Evolutionary conservation across 2,113 vertebrate genomes (phyloP).

Genomic region (Podiceps cristatus): DNA sequence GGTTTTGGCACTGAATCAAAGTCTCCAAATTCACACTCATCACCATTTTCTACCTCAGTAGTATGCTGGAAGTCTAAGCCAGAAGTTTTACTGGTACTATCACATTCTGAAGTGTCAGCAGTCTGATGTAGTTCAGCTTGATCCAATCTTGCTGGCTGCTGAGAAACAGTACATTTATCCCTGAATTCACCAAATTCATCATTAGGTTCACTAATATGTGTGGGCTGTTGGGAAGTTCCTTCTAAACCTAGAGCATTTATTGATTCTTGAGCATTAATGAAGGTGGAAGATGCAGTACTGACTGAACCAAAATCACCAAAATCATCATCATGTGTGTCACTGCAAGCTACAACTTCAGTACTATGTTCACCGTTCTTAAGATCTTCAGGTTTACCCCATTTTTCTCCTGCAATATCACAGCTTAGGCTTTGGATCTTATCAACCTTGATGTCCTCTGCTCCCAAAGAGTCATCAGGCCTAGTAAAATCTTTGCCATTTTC

Average conservation of each 20-base stretch:
- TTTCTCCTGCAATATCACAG: constrained; percentile 50
- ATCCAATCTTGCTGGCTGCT: constrained; percentile 70
- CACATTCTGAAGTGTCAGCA: constrained; percentile 56
- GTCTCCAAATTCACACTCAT: constrained; percentile 73
- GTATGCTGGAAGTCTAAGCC: constrained; percentile 35
- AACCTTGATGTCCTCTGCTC: constrained; percentile 32
- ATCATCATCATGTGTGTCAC: constrained; percentile 70
- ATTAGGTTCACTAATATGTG: constrained; percentile 43
- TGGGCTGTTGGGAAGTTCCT: constrained; percentile 71
- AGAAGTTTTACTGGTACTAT: constrained; percentile 26
- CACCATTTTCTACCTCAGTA: constrained; percentile 69
- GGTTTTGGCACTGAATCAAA: constrained; percentile 78
- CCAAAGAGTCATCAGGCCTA: constrained; percentile 14
- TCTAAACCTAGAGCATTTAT: constrained; percentile 45
- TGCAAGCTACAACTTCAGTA: constrained; percentile 69
- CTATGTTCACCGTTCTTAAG: constrained; percentile 58
- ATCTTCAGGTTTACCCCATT: constrained; percentile 32
- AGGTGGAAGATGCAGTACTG: constrained; percentile 69
- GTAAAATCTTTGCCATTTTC: constrained; percentile 49
- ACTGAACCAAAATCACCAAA: constrained; percentile 87
- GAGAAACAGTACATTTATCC: constrained; percentile 65
- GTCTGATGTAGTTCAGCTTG: constrained; percentile 58
- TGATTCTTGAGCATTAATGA: constrained; percentile 56
- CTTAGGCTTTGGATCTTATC: constrained; percentile 32
- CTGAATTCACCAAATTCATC: constrained; percentile 80